A percentile compares a stretch with the other conserved stretches of the same genome.
Evolutionary conservation across 2,888 invertebrate genomes (phyloP).

Genomic region (Cheilosia variabilis): DNA sequence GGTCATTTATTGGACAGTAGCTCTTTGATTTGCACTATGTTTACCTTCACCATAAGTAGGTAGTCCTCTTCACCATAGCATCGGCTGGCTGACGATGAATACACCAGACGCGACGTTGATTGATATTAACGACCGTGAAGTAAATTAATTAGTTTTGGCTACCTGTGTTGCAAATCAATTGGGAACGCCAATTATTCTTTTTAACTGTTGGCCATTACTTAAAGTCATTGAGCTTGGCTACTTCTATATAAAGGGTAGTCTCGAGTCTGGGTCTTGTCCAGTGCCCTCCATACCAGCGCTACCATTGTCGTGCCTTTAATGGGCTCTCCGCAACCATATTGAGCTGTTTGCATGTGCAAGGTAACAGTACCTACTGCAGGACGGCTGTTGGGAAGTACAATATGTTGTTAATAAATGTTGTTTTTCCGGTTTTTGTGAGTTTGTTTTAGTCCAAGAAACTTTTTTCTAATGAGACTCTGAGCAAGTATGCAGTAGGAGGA

Average conservation of each 20-base stretch:
- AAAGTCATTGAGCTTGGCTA: conserved; percentile 71
- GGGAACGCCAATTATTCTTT: conserved; percentile 74
- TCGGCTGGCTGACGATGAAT: conserved; percentile 51
- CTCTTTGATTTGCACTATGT: conserved; percentile 25
- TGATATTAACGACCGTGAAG: conserved; percentile 72
- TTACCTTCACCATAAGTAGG: conserved; percentile 16
- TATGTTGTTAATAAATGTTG: conserved; percentile 71
- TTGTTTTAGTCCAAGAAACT: conserved; percentile 18
- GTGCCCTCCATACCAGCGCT: conserved; percentile 9
- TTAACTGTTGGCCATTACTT: conserved; percentile 73
- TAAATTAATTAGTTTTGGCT: conserved; percentile 75
- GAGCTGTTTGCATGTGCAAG: conserved; percentile 61
- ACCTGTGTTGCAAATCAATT: conserved; percentile 75
- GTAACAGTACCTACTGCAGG: background rate
- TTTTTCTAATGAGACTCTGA: conserved; percentile 5
- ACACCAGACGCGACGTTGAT: conserved; percentile 68
- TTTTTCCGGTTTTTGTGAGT: conserved; percentile 64
- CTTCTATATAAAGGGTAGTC: background rate
- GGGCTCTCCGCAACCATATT: conserved; percentile 45
- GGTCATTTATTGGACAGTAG: conserved; percentile 24
- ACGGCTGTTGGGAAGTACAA: conserved; percentile 50
- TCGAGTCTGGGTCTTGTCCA: background rate
- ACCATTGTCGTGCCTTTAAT: conserved; percentile 39
- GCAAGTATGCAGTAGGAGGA: background rate
- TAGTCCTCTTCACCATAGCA: conserved; percentile 24